Evolutionary conservation across 2,113 vertebrate species (phyloP).

Genomic region (Phalacrocorax aristotelis): DNA sequence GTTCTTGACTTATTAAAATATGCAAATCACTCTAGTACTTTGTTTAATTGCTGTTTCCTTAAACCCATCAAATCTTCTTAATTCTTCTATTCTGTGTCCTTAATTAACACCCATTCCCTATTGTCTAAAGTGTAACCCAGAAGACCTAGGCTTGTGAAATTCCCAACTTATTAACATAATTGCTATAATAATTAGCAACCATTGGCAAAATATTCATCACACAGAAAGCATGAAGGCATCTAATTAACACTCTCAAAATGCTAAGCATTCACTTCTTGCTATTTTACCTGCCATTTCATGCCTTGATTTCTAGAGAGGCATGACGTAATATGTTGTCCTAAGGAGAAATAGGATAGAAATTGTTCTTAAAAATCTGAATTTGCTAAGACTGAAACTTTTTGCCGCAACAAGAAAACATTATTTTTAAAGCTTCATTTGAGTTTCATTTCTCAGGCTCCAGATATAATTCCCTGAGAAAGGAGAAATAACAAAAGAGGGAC

Average conservation of each 20-base stretch:
- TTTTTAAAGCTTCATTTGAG: not conserved
- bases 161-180: slow-evolving; percentile 53
- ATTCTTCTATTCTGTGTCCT: slow-evolving; percentile 48
- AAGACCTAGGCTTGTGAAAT: slow-evolving; percentile 48
- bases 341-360: not conserved
- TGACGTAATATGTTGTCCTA: not conserved
- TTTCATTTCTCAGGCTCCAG: not conserved
- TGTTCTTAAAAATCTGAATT: not conserved
- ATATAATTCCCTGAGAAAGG: not conserved
- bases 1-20: slow-evolving; percentile 55
- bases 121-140: slow-evolving; percentile 17
- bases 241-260: slow-evolving; percentile 45
- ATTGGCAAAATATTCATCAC: slow-evolving; percentile 38
- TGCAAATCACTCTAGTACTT: slow-evolving; percentile 51
- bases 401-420: fast-evolving
- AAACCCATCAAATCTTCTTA: slow-evolving; percentile 63
- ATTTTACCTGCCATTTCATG: not conserved
- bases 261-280: not conserved
- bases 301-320: not conserved
- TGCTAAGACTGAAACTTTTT: not conserved
- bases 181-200: slow-evolving; percentile 57
- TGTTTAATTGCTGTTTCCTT: slow-evolving; percentile 64
- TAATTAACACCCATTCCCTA: slow-evolving; percentile 61
- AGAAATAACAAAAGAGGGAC: not conserved
- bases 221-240: slow-evolving; percentile 11